Conservation (phyloP, 1,140 invertebrate genomes). For the Araneus ventricosus region DNA sequence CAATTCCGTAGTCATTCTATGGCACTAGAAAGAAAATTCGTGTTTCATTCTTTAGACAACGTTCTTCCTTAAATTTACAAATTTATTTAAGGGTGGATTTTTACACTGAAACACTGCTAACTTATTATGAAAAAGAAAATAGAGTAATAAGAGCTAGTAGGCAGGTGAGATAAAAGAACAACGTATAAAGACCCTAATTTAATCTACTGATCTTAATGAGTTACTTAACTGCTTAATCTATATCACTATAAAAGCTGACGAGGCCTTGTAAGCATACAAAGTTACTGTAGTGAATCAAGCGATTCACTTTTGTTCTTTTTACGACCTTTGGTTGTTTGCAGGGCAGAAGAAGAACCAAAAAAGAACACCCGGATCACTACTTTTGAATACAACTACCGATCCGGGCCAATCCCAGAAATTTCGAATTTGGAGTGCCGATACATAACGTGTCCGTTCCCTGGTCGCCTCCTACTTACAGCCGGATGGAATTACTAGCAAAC, state of each 20-base stretch:
- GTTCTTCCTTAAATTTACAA: no score
- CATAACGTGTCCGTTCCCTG: slow-evolving; percentile 11
- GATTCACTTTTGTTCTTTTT: neutral
- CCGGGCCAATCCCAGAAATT: slow-evolving; percentile 64
- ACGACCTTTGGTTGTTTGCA: neutral
- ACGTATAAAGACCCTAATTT: no score
- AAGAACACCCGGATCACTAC: slow-evolving; percentile 32
- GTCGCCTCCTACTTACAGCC: slow-evolving; percentile 26
- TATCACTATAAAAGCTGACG: neutral
- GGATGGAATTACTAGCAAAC: slow-evolving; percentile 50
- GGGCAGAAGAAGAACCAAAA: neutral
- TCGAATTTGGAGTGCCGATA: slow-evolving; percentile 43
- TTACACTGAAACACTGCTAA: no score
- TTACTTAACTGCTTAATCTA: neutral
- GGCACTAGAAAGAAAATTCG: no score
- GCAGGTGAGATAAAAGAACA: no score
- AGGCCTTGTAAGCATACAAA: neutral
- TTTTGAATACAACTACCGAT: slow-evolving; percentile 33
- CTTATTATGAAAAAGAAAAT: no score
- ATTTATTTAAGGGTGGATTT: no score
- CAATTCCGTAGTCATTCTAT: no score
- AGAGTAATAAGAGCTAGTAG: no score
- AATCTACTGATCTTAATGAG: no score
- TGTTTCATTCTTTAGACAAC: no score
- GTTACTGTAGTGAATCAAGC: neutral